Base-by-base conservation (phyloP, 2,113 vertebrate genomes). In the Phycodurus eques region DNA sequence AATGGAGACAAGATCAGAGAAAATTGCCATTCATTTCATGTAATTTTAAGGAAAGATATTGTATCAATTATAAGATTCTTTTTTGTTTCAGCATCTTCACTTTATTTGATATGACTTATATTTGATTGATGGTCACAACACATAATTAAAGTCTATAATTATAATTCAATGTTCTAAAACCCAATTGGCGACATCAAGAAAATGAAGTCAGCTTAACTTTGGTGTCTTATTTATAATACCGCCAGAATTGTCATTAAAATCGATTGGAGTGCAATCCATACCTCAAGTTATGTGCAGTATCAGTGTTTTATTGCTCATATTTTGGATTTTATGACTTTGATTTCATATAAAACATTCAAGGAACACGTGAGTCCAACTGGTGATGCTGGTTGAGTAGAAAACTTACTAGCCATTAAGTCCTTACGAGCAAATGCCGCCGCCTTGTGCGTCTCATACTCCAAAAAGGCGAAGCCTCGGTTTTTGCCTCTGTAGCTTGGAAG, bases 371-470 rank as follows among this genome's bases (percentile, higher is more conserved):
- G 33, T 60, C 31, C 13, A 61, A 35, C 59, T 35, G 22, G 56
- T 31, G 9, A 59, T 31, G 11, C n/a, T 56, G 20, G 20, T 19
- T 11, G 22, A 31, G 22, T 31, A 4, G 27, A 59, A 59, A 61
- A 61, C 49, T 20, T 92, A 98, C 96, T 96, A 86, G 95, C 94
- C 67, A 96, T 95, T 56, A 99, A 93, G 71, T 93, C 94, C 73
- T 96, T 94, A 46, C 96, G 88, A 49, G 96, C 98, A 94, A 98
- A 95, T 0, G 97, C 98, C 42, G 98, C 96, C 61, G 96, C 95
- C 91, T 96, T 96, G 86, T 99, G 98, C 70, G 96, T 96, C 71
- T 98, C 94, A 60, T 97, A 99, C 83, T 98, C 95, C 9, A 99
- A 93, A 77, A 99, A 98, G 14, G 97, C 96, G 71, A 98, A 99